Conservation (phyloP, 2,888 invertebrate genomes). For the Invenusta paracnida region DNA sequence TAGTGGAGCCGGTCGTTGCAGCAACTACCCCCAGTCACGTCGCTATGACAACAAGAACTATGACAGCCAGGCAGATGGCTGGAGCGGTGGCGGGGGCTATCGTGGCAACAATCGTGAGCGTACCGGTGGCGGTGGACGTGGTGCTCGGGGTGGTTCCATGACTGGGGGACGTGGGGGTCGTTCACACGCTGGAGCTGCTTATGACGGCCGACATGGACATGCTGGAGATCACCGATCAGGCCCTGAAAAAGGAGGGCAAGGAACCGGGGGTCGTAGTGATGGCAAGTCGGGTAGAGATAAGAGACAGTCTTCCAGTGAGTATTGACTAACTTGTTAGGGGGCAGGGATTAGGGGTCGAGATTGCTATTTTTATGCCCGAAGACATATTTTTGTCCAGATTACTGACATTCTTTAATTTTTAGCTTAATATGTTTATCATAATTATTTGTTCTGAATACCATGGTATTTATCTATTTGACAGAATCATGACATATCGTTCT, state of each 20-base stretch:
- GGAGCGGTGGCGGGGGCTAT: neutral
- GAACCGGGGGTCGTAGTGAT: neutral
- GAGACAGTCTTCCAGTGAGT: slow-evolving; percentile 40
- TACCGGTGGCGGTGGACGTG: neutral
- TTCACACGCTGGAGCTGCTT: neutral
- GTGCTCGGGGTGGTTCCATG: neutral
- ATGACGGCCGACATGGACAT: neutral
- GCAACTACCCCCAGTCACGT: neutral
- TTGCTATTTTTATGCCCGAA: no score
- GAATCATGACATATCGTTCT: no score
- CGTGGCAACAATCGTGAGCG: neutral
- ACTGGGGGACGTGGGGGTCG: neutral
- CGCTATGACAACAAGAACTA: slow-evolving; percentile 1
- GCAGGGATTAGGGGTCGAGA: no score
- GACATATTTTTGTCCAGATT: no score
- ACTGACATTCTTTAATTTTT: no score
- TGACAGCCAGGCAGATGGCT: neutral
- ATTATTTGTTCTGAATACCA: neutral
- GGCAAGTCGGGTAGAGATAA: slow-evolving; percentile 20
- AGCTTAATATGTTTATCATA: neutral
- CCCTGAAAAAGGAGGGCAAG: neutral
- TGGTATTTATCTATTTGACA: no score
- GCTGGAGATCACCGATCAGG: neutral
- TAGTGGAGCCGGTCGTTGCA: no score
- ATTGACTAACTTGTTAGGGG: no score